Base-by-base conservation (phyloP, 2,113 vertebrate genomes). In the Montifringilla adamsi region DNA sequence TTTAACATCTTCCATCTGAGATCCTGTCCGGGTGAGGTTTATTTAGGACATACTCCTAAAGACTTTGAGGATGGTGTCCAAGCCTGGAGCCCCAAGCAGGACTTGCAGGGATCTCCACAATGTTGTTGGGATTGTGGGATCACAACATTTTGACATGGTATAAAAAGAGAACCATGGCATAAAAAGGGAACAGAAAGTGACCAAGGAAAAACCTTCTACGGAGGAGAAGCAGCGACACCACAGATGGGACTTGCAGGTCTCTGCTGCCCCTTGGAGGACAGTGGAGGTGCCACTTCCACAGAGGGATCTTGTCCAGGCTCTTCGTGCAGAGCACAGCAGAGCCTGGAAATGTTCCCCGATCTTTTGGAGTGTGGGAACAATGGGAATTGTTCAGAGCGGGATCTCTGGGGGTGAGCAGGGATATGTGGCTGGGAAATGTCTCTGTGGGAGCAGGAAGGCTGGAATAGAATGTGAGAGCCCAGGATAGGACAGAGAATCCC, bases 141-240 rank as follows among this genome's bases (percentile, higher is more conserved):
- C 41, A 8, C 17, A 3, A 0, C 1, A 5, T 0, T 4, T 8
- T 21, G 7, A 13, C 14, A 1, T 0, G n/a, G n/a, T n/a, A n/a
- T n/a, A n/a, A n/a, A n/a, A n/a, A n/a, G n/a, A n/a, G n/a, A n/a
- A 26, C 35, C 15, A 0, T 2, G 41, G 35, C 0, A 0, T 21
- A 2, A 62, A 39, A 66, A 49, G 24, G 60, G 39, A 44, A 30
- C 19, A 19, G 67, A 31, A 82, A 39, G 31, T 0, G 21, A 10
- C 23, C 3, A 0, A 39, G 35, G 55, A 13, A 15, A 41, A 59
- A 7, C 31, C 28, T 24, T 7, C 5, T 4, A 0, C 0, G 0
- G 55, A 41, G 59, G 27, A 62, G 23, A 24, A 28, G 53, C 62
- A 23, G 73, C 0, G 2, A 58, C 44, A 16, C 13, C 69, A 3